phyloP scores from a whole-genome alignment of 2,113 vertebrate species.

The Regulus satrapa region DNA sequence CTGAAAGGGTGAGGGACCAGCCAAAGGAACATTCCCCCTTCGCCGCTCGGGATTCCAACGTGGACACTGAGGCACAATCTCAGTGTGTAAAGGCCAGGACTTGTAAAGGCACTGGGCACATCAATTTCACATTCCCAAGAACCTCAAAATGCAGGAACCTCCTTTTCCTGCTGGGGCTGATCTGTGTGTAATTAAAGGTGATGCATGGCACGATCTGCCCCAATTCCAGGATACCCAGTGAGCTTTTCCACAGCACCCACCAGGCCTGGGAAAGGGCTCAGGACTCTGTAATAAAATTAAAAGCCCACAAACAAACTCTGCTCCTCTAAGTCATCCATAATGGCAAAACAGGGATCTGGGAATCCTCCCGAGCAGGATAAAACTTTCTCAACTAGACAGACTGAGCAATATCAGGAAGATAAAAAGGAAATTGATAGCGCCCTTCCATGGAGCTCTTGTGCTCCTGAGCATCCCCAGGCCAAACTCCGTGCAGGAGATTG shows the following conservation, averaged over 20 bases:
- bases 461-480: constrained; percentile 4
- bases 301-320: neutral
- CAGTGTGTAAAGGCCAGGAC: neutral
- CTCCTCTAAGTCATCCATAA: neutral
- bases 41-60: fast-evolving
- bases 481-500: neutral
- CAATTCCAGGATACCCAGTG: neutral
- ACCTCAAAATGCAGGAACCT: neutral
- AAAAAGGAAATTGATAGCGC: constrained; percentile 19
- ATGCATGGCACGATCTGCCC: neutral
- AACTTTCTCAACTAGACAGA: constrained; percentile 37
- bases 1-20: neutral
- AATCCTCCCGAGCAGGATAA: constrained; percentile 4
- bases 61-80: fast-evolving
- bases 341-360: neutral
- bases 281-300: neutral
- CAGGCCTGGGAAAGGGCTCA: neutral
- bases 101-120: neutral
- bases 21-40: neutral
- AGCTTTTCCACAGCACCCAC: neutral
- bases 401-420: constrained; percentile 26
- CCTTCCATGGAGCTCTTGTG: neutral
- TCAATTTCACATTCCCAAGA: neutral
- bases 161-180: neutral
- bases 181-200: neutral